Evolutionary conservation across 2,797 vertebrate genomes (phyloP).

Genomic region (Phoxinus dragarum): DNA sequence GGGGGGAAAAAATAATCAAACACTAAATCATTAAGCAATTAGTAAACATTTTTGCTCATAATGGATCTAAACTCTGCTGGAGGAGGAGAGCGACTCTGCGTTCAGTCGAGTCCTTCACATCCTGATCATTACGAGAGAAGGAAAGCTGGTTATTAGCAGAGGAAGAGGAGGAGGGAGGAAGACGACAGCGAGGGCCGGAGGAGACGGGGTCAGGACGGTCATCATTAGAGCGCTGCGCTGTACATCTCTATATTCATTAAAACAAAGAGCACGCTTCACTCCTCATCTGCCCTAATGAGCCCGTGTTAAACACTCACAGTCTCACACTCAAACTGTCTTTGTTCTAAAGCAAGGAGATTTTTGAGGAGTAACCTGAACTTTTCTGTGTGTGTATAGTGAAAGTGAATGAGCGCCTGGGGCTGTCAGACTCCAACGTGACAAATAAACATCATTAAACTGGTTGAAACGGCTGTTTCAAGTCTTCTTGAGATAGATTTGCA

Average conservation of each 20-base stretch:
- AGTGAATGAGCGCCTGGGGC: neutral
- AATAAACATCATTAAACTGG: neutral
- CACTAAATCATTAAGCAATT: constrained; percentile 56
- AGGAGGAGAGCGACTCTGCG: constrained; percentile 6
- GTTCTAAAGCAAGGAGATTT: neutral
- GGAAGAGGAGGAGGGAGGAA: constrained; percentile 13
- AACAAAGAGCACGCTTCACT: neutral
- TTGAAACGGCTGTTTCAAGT: neutral
- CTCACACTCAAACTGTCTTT: neutral
- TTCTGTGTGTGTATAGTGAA: neutral
- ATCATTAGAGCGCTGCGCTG: constrained; percentile 76
- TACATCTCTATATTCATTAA: constrained; percentile 49
- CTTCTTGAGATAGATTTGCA: neutral
- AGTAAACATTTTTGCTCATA: constrained; percentile 42
- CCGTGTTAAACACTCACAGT: neutral
- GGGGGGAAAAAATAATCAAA: constrained; percentile 30
- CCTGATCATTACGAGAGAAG: constrained; percentile 41
- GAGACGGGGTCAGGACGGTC: constrained; percentile 78
- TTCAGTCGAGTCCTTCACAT: constrained; percentile 36
- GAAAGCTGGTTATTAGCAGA: constrained; percentile 18
- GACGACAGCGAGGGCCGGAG: constrained; percentile 6
- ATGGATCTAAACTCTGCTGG: constrained; percentile 16
- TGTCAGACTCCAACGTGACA: neutral
- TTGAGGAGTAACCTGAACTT: neutral
- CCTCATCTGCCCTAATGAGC: neutral